Evolutionary conservation across 2,888 invertebrate species (phyloP).

Genomic region (Hipparchia semele): DNA sequence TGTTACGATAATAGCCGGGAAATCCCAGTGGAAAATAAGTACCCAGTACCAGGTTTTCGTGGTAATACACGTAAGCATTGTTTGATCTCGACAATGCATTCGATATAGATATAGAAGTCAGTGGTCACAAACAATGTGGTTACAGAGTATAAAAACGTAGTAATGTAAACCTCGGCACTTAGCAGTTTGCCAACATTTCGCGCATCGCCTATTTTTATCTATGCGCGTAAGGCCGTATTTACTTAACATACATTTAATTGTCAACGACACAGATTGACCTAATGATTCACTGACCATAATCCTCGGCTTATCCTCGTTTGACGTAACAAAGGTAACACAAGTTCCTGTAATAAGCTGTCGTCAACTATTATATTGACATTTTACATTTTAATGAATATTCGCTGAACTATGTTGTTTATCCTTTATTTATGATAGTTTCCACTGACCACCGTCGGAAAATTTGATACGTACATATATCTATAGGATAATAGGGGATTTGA

Average conservation of each 20-base stretch:
- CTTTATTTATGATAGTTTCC: constrained; percentile 21
- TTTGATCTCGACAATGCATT: constrained; percentile 62
- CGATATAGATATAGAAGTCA: constrained; percentile 52
- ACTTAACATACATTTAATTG: constrained; percentile 72
- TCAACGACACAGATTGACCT: constrained; percentile 76
- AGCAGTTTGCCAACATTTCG: constrained; percentile 50
- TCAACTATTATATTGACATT: constrained; percentile 34
- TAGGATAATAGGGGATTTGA: not conserved
- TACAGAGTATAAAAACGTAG: constrained; percentile 55
- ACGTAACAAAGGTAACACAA: constrained; percentile 62
- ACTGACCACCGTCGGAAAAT: constrained; percentile 10
- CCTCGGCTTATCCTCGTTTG: constrained; percentile 72
- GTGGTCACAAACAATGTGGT: constrained; percentile 53
- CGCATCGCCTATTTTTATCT: constrained; percentile 50
- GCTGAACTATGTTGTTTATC: constrained; percentile 40
- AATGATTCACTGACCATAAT: constrained; percentile 79
- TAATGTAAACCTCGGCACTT: constrained; percentile 41
- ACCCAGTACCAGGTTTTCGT: constrained; percentile 59
- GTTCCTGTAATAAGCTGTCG: constrained; percentile 39
- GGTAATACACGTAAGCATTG: constrained; percentile 66
- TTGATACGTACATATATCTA: not conserved
- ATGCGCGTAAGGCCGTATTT: constrained; percentile 54
- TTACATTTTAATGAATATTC: constrained; percentile 49
- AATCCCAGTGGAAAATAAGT: constrained; percentile 64
- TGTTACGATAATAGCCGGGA: constrained; percentile 54